phyloP scores from a whole-genome alignment of 2,797 vertebrate species.

The Tiaroga cobitis region DNA sequence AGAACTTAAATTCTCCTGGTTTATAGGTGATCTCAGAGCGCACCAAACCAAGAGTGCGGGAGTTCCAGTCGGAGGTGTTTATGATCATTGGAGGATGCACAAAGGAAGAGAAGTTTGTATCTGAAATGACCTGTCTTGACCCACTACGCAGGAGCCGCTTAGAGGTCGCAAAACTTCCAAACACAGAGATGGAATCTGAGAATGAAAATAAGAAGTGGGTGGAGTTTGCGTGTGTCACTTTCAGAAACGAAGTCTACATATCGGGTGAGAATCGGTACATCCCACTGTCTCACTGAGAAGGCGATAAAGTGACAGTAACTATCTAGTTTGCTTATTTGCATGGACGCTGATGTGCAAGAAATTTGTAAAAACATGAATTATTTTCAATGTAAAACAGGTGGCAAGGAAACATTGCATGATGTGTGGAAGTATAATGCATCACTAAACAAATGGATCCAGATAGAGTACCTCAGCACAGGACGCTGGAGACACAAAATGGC shows the following conservation, averaged over 20 bases:
- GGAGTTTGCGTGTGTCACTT: slow-evolving; percentile 94
- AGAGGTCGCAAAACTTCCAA: slow-evolving; percentile 91
- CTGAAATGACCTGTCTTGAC: slow-evolving; percentile 95
- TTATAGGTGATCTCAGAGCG: slow-evolving; percentile 92
- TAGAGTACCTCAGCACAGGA: slow-evolving; percentile 85
- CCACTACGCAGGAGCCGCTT: slow-evolving; percentile 93
- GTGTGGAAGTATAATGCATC: slow-evolving; percentile 98
- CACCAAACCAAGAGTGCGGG: slow-evolving; percentile 90
- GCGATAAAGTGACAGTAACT: not conserved
- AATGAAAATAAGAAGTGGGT: slow-evolving; percentile 94
- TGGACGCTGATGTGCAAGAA: not conserved
- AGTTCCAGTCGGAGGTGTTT: slow-evolving; percentile 96
- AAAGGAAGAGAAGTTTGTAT: slow-evolving; percentile 93
- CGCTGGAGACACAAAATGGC: slow-evolving; percentile 99
- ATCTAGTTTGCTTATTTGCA: not conserved
- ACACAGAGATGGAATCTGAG: slow-evolving; percentile 88
- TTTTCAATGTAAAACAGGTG: slow-evolving; percentile 77
- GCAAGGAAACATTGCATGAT: slow-evolving; percentile 94
- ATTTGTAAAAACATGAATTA: not conserved
- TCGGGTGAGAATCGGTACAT: slow-evolving; percentile 82
- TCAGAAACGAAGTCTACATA: slow-evolving; percentile 96
- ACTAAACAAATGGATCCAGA: slow-evolving; percentile 97
- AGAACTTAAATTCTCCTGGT: not conserved
- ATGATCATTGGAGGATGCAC: slow-evolving; percentile 97
- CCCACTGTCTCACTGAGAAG: not conserved